Base-by-base conservation (phyloP, 2,888 invertebrate species). In the Lypha dubia region DNA sequence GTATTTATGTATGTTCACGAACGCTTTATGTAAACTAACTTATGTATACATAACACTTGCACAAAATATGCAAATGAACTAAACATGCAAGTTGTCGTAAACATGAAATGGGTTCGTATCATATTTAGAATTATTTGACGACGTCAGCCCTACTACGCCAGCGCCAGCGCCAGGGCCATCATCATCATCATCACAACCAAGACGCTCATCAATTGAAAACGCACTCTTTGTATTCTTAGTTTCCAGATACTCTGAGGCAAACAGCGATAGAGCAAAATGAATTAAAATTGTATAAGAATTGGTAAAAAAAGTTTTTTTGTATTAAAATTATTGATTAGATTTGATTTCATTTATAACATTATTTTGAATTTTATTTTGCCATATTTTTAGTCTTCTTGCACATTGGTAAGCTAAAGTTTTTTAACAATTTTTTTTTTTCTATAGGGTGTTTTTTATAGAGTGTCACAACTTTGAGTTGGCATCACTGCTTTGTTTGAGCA, bases 81-180 rank as follows among this genome's bases (percentile, higher is more conserved):
- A n/a, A 79, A 80, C 79, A 84, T 84, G 85, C 79, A 80, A 86
- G 86, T 89, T 88, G 88, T 88, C 89, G 88, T 88, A 87, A 90
- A 90, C 91, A 90, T 88, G 90, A 90, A 90, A 90, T 90, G 91
- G 90, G 91, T 87, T 90, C 89, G 88, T 89, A 89, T 90, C 89
- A 89, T 87, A 88, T 82, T 90, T 89, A 88, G 89, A 90, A 90
- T 89, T 91, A 90, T 90, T 90, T 90, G 90, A 90, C 89, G 89
- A 88, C 88, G 89, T 88, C 88, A 87, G 79, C 80, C 58, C 77
- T 53, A 71, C 46, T 76, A 68, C 77, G 76, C 46, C 60, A 62
- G 62, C 81, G 81, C 60, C 67, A n/a, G n/a, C n/a, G n/a, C n/a
- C n/a, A n/a, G n/a, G n/a, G 76, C 46, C 60, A 62, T 62, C 81